Base-by-base conservation (phyloP, 2,888 invertebrate species). In the Drosophila pegasa region DNA sequence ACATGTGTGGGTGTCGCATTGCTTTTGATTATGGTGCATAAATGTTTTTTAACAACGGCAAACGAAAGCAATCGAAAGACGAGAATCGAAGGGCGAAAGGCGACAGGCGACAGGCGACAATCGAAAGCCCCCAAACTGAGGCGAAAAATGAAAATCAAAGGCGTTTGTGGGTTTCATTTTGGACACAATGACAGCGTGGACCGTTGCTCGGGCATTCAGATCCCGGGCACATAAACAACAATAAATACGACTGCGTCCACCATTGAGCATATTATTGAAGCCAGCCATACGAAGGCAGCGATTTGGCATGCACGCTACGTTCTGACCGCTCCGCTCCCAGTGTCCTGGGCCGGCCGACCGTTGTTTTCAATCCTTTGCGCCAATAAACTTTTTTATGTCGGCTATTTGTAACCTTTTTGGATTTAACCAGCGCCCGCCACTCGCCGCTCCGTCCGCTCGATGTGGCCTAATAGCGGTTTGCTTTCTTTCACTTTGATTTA, bases 301-400 rank as follows among this genome's bases (percentile, higher is more conserved):
- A 75, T 72, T 81, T 87, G 75, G 68, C 82, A 87, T 87, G 79
- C 83, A 81, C 52, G 57, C 61, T 54, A 59, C 65, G 74, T 80
- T 63, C 63, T 59, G 71, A 12, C 62, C 71, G 59, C 57, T 20
- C 37, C 66, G 35, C 43, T 50, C 63, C 63, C 37, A 35, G 22
- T 25, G 60, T 56, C 58, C 63, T 65, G 58, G 14, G 10, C 33
- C 16, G 50, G 6, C 35, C 62, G 52, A 56, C 64, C 73, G 65
- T 66, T 81, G 73, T 78, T 79, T 83, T 85, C 83, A 86, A 87
- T 83, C 85, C 87, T 81, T 87, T 87, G 77, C 71, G 71, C 78
- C 87, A 86, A 86, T 87, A 86, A 87, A 87, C 71, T 80, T 86
- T 86, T 86, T 86, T 87, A 86, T 86, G 83, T 80, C 66, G 71